A percentile compares a stretch with the other conserved stretches of the same genome.
phyloP scores from a whole-genome alignment of 2,113 vertebrate species.

The Dasyprocta punctata region DNA sequence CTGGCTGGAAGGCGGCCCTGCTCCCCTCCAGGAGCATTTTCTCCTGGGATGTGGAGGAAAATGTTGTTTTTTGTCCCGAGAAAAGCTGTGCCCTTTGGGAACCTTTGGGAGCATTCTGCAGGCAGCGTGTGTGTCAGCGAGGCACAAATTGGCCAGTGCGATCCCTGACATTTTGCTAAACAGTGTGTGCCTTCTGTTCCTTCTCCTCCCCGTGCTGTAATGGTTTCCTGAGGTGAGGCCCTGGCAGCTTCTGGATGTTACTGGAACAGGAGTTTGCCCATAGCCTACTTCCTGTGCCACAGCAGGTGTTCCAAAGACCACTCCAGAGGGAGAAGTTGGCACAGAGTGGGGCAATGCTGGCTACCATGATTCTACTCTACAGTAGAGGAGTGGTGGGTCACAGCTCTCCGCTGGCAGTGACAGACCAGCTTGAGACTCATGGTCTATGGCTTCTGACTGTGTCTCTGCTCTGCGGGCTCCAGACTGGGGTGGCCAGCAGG shows the following conservation, averaged over 20 bases:
- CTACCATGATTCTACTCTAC: fast-evolving
- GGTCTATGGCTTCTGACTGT: neutral
- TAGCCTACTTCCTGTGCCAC: too few species aligned
- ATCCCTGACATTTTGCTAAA: fast-evolving
- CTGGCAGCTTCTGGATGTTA: neutral
- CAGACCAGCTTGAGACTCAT: fast-evolving
- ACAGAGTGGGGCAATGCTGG: neutral
- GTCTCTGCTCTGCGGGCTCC: fast-evolving
- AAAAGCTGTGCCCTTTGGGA: neutral
- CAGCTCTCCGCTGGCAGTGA: neutral
- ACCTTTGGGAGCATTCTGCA: neutral
- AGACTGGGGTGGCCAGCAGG: neutral
- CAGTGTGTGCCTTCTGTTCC: neutral
- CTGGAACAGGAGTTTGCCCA: neutral
- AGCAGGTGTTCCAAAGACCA: too few species aligned
- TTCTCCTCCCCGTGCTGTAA: neutral
- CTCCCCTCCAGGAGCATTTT: neutral
- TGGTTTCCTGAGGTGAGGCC: fast-evolving
- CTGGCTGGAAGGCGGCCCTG: neutral
- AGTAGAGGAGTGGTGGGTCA: too few species aligned
- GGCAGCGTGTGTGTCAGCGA: too few species aligned
- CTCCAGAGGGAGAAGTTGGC: neutral
- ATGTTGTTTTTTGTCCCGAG: neutral
- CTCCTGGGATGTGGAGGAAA: neutral
- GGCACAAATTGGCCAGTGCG: neutral